Evolutionary conservation across 1,140 invertebrate genomes (phyloP), one percentile per base, ranked within the genome.

Genomic region (Brachionus manjavacas): DNA sequence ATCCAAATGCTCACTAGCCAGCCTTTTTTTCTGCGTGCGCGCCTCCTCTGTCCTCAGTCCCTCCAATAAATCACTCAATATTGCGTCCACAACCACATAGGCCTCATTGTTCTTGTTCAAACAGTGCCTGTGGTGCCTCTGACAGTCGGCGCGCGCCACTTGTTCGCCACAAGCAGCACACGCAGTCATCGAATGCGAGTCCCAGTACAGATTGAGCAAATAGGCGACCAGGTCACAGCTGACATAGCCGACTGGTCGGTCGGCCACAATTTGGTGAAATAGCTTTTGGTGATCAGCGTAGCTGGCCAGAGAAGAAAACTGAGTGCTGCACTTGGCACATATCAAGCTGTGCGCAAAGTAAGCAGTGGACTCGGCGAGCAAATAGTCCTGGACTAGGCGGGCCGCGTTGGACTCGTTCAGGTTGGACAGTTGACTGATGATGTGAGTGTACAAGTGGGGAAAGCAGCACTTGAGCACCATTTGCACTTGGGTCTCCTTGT

Each of bases 391-490:
- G 1, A 76, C 31, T 1, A 76, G 23, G 9, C 25, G 11, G 3
- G 20, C 41, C 1, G 72, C 72, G n/a, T 49, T 76, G 0, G 72
- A 25, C n/a, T 76, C 72, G 28, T 23, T 76, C 20, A 76, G 25
- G 25, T 52, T 76, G 23, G 16, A 3, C 6, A 76, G 1, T 3
- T 76, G 20, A 1, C 9, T 28, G 3, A 49, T 7, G 12, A 76
- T 46, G 6, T 76, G 39, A 31, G 41, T 11, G n/a, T 76, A 76
- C 1, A 64, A 9, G 2, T 81, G 52, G 0, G 79, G 79, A 31
- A 81, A 81, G 14, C 49, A 81, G 25, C 39, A 49, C 4, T 81
- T 81, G 12, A 81, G 39, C 60, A 64, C 12, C 79, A 81, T 81
- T 81, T 81, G 79, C 3, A 35, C 12, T 41, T 81, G 79, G 1